Conservation (phyloP, 92 coral and sea anemone species). For the Porites rus region DNA sequence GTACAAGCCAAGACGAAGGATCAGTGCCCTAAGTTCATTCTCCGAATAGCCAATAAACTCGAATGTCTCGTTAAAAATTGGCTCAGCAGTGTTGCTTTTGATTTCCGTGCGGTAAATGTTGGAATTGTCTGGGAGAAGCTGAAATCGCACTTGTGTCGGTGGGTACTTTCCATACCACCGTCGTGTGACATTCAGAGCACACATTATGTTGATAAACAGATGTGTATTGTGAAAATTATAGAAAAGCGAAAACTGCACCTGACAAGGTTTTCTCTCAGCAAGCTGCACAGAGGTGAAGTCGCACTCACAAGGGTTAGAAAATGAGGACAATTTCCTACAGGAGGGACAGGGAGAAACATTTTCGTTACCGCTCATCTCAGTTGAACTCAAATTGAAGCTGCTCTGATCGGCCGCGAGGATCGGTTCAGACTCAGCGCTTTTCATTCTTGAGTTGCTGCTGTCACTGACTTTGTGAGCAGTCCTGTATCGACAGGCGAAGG, state of each 20-base stretch:
- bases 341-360: conserved; percentile 50
- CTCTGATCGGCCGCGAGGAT: neutral
- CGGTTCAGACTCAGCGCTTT: conserved; percentile 22
- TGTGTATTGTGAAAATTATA: conserved; percentile 82
- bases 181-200: conserved; percentile 83
- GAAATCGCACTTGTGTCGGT: conserved; percentile 84
- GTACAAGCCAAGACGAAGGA: conserved; percentile 80
- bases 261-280: conserved; percentile 62
- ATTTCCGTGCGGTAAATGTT: conserved; percentile 74
- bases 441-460: neutral
- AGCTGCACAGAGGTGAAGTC: conserved; percentile 30
- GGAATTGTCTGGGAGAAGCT: conserved; percentile 82
- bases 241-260: conserved; percentile 79
- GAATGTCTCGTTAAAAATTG: conserved; percentile 89
- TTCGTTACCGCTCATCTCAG: conserved; percentile 15
- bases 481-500: conserved; percentile 11
- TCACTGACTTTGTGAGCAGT: neutral
- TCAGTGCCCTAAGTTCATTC: conserved; percentile 74
- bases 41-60: conserved; percentile 87
- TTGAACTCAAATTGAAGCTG: neutral
- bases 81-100: conserved; percentile 76
- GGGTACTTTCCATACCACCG: conserved; percentile 86
- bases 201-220: conserved; percentile 78
- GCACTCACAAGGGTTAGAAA: conserved; percentile 62
- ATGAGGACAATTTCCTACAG: conserved; percentile 60